These are phyloP conservation scores for Ranitomeya imitator DNA, from an alignment of 2,113 vertebrate species.

Conservation along the genomic window DNA sequence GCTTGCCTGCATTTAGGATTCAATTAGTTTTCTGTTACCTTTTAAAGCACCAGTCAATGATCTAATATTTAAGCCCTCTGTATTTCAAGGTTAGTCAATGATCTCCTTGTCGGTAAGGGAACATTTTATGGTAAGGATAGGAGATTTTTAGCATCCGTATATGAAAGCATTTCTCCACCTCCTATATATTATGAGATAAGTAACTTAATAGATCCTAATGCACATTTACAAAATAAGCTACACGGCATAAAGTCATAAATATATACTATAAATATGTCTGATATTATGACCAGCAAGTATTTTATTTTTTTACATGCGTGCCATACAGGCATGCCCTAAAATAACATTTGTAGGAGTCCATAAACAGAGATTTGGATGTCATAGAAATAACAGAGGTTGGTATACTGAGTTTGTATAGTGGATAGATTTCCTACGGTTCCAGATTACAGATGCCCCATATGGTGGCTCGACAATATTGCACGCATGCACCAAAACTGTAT, in stretches of 20 bases:
- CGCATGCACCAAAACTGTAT: too few relatives aligned
- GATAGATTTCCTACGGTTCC: too few relatives aligned
- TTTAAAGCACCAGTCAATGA: conserved; percentile 26
- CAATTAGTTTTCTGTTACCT: conserved; percentile 43
- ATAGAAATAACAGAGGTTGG: too few relatives aligned
- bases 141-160: not conserved
- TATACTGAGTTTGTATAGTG: too few relatives aligned
- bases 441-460: too few relatives aligned
- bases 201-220: not conserved
- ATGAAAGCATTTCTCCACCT: not conserved
- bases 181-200: not conserved
- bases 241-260: not conserved
- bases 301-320: not conserved
- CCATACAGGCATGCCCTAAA: too few relatives aligned
- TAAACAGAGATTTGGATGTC: too few relatives aligned
- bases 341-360: too few relatives aligned
- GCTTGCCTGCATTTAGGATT: conserved; percentile 31
- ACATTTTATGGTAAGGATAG: not conserved
- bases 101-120: not conserved
- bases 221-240: not conserved
- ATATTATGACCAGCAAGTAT: not conserved
- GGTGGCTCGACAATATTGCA: too few relatives aligned
- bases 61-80: not conserved
- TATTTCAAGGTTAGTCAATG: conserved; percentile 11
- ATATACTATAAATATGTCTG: not conserved